Evolutionary conservation across 1,140 invertebrate species (phyloP).

Genomic region (Drosophila lacteicornis): DNA sequence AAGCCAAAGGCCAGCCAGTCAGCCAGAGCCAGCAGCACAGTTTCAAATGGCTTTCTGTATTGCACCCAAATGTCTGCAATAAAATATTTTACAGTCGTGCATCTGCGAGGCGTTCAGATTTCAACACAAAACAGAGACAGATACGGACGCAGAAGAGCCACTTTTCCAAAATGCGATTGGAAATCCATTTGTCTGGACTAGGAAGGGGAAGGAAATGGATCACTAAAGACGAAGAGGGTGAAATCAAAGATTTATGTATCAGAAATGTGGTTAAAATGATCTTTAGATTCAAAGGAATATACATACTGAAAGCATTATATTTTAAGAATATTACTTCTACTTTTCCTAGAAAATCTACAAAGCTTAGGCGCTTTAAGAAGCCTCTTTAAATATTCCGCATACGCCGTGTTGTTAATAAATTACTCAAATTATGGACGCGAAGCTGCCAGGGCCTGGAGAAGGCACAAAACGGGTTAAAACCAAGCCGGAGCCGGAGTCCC

Average conservation of each 20-base stretch:
- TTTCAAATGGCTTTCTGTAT: conserved; percentile 33
- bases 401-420: conserved; percentile 63
- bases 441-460: conserved; percentile 8
- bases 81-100: conserved; percentile 58
- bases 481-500: conserved; percentile 19
- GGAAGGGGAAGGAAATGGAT: conserved; percentile 11
- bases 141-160: background rate
- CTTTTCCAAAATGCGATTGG: conserved; percentile 6
- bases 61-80: conserved; percentile 51
- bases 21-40: conserved; percentile 11
- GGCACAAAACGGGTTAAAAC: conserved; percentile 43
- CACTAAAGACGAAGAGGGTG: background rate
- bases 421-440: conserved; percentile 65
- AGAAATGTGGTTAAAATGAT: conserved; percentile 10
- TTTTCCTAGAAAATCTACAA: background rate
- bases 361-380: background rate
- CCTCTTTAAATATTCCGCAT: conserved; percentile 56
- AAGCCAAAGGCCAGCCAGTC: conserved; percentile 26
- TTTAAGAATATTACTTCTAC: background rate
- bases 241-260: conserved; percentile 4
- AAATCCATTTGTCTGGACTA: conserved; percentile 1
- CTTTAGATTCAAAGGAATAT: background rate
- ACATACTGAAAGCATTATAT: background rate
- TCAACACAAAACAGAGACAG: conserved; percentile 9
- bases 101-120: conserved; percentile 36